A percentile compares a stretch with the other conserved stretches of the same genome.
These are phyloP conservation scores for Mamestra brassicae DNA, from an alignment of 2,888 invertebrate genomes.

Conservation along the genomic window DNA sequence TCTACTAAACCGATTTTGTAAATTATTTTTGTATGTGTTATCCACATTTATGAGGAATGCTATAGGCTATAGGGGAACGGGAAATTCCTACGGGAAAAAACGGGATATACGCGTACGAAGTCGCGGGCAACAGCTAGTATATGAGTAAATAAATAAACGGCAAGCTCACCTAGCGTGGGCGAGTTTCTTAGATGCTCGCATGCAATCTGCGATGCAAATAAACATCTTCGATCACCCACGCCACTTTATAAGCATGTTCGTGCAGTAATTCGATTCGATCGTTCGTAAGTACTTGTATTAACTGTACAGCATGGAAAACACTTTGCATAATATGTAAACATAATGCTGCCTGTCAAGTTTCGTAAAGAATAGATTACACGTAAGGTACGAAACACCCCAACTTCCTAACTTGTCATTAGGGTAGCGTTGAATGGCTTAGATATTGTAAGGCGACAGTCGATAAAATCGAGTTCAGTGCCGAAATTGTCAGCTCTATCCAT, in stretches of 20 bases:
- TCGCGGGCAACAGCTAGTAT: neutral
- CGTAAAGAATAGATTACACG: neutral
- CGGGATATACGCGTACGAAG: no score
- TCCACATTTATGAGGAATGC: no score
- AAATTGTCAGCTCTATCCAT: neutral
- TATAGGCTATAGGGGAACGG: no score
- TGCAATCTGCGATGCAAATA: constrained; percentile 61
- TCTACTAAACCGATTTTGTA: no score
- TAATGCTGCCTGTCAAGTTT: neutral
- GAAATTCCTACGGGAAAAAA: no score
- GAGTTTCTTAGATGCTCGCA: constrained; percentile 56
- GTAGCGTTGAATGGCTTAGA: neutral
- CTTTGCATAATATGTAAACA: constrained; percentile 23
- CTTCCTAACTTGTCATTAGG: constrained; percentile 6
- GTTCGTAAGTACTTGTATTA: constrained; percentile 36
- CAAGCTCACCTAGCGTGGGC: constrained; percentile 49
- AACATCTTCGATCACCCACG: constrained; percentile 62
- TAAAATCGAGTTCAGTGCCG: neutral
- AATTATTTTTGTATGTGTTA: no score
- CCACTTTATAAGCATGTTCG: constrained; percentile 49
- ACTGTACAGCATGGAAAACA: constrained; percentile 26
- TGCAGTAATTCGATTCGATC: constrained; percentile 54
- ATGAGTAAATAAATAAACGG: constrained; percentile 23
- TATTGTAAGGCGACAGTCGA: neutral
- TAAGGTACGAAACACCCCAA: neutral